Evolutionary conservation across 2,888 invertebrate species (phyloP), one percentile per base, ranked within the genome.

Genomic region (Drosophila aldrichi): DNA sequence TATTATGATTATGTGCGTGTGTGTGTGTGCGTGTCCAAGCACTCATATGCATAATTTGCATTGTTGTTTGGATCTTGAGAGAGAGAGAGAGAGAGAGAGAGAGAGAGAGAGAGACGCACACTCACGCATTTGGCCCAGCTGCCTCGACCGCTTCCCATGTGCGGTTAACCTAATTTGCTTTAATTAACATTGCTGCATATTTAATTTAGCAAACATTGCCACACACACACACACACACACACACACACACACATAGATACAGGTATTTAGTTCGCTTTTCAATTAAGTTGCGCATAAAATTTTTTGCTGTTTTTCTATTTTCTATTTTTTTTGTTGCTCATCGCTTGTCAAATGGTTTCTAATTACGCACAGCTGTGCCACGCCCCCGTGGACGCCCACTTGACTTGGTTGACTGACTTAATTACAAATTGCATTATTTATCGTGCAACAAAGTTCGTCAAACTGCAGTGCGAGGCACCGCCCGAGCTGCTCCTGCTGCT

Each of bases 371-470:
- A 56, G 74, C 43, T 77, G 68, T 8, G 49, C 65, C 77, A 68
- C 64, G 61, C 65, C 70, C 69, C 43, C 16, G 10, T n/a, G 54
- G 51, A 22, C 63, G 67, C 63, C 78, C 76, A 63, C 62, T 77
- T 72, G 63, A 63, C 73, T 66, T 56, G 64, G 76, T 66, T 85
- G 86, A 86, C 89, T 83, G 89, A 88, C 86, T 88, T 88, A 89
- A 88, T 82, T 89, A 89, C 89, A 78, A 89, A 83, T 85, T 88
- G 81, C 89, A 88, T 88, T 88, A 88, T 88, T 88, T 81, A 88
- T 77, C 82, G 67, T 75, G 76, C 85, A 79, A 77, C 86, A 85
- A 85, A 82, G 89, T 89, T 88, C 90, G 90, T 86, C 86, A 86
- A 86, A 86, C 89, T 89, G 55, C 58, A 65, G 60, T 34, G 44